Evolutionary conservation across 2,113 vertebrate species (phyloP).

Genomic region (Oncorhynchus clarkii): DNA sequence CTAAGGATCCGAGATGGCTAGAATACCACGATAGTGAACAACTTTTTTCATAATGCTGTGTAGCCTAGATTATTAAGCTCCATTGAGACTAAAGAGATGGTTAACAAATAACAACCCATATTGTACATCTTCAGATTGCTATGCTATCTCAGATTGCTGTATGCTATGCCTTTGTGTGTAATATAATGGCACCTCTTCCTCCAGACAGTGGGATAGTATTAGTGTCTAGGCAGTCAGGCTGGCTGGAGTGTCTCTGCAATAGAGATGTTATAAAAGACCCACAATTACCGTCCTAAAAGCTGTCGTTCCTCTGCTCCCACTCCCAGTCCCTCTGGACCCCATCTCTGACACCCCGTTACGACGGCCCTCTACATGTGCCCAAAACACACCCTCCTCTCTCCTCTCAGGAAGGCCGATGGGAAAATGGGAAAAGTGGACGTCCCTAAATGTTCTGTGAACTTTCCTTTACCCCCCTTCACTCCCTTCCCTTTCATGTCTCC

Average conservation of each 20-base stretch:
- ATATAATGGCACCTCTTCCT: conserved; percentile 13
- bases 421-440: conserved; percentile 33
- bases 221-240: conserved; percentile 8
- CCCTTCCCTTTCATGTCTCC: conserved; percentile 66
- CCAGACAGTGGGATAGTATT: conserved; percentile 11
- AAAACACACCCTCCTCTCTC: conserved; percentile 46
- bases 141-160: background rate
- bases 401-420: conserved; percentile 41
- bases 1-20: no score
- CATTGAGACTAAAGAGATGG: no score
- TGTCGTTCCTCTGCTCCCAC: conserved; percentile 48
- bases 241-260: conserved; percentile 24
- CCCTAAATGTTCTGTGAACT: conserved; percentile 64
- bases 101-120: no score
- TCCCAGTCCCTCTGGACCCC: conserved; percentile 34
- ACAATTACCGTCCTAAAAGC: conserved; percentile 63
- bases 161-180: conserved; percentile 3
- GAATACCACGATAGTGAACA: no score
- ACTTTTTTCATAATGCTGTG: no score
- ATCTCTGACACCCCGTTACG: conserved; percentile 28
- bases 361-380: conserved; percentile 34
- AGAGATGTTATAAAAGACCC: conserved; percentile 52
- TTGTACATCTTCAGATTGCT: no score
- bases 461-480: conserved; percentile 49
- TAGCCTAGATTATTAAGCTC: no score